Evolutionary conservation across 2,113 vertebrate genomes (phyloP).

Genomic region (Thamnophis sirtalis): DNA sequence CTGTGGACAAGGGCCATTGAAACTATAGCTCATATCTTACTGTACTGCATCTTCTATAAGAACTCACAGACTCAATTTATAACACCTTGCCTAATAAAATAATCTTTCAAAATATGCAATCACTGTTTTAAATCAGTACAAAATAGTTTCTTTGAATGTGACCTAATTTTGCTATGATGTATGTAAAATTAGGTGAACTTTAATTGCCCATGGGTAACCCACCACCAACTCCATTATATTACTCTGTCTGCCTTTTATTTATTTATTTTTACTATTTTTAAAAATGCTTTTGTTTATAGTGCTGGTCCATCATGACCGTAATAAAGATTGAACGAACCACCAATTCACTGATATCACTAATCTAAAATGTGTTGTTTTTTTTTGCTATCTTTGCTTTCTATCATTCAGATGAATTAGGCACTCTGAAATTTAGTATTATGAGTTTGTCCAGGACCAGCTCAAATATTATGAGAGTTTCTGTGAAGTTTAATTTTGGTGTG

Average conservation of each 20-base stretch:
- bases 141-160: neutral
- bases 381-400: neutral
- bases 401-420: neutral
- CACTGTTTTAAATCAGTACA: neutral
- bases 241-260: neutral
- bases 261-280: neutral
- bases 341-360: neutral
- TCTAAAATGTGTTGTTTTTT: neutral
- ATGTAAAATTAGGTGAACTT: neutral
- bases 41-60: neutral
- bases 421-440: neutral
- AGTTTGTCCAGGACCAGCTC: neutral
- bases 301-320: neutral
- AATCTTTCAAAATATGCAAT: neutral
- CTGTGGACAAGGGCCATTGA: neutral
- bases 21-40: neutral
- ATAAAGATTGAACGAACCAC: neutral
- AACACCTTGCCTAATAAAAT: neutral
- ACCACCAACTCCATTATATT: neutral
- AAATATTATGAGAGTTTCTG: neutral
- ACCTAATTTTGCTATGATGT: neutral
- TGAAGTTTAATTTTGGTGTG: neutral
- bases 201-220: neutral
- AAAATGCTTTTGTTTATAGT: neutral
- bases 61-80: neutral